Evolutionary conservation across 2,888 invertebrate species (phyloP).

Genomic region (Xylophagus ater): DNA sequence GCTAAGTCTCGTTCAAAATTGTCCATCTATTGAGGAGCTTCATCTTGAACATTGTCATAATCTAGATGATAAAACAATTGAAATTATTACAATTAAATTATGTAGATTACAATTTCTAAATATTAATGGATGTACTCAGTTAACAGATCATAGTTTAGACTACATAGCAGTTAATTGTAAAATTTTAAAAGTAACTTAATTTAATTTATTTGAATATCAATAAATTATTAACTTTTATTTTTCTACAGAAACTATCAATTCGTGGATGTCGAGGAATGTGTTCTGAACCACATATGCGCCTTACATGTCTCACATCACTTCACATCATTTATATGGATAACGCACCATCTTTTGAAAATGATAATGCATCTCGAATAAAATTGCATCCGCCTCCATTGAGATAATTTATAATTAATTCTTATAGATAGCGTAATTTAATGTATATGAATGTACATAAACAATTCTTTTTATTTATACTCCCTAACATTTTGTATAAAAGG

Average conservation of each 20-base stretch:
- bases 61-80: constrained; percentile 52
- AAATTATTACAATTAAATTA: constrained; percentile 39
- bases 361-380: constrained; percentile 32
- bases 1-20: constrained; percentile 49
- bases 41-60: constrained; percentile 56
- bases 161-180: constrained; percentile 42
- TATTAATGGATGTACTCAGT: constrained; percentile 42
- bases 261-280: constrained; percentile 35
- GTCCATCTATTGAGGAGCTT: constrained; percentile 57
- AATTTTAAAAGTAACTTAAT: constrained; percentile 25
- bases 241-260: constrained; percentile 26
- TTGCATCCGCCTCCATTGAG: too few relatives aligned
- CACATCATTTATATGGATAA: constrained; percentile 33
- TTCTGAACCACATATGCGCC: constrained; percentile 32
- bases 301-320: constrained; percentile 28
- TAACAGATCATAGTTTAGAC: constrained; percentile 44
- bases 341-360: constrained; percentile 28
- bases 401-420: too few relatives aligned
- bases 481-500: too few relatives aligned
- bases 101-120: constrained; percentile 30
- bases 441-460: too few relatives aligned
- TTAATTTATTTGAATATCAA: not conserved
- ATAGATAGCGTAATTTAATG: too few relatives aligned
- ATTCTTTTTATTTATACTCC: too few relatives aligned
- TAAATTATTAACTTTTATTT: not conserved